Evolutionary conservation across 1,140 invertebrate genomes (phyloP), one percentile per base, ranked within the genome.

Genomic region (Drosophila bocki): DNA sequence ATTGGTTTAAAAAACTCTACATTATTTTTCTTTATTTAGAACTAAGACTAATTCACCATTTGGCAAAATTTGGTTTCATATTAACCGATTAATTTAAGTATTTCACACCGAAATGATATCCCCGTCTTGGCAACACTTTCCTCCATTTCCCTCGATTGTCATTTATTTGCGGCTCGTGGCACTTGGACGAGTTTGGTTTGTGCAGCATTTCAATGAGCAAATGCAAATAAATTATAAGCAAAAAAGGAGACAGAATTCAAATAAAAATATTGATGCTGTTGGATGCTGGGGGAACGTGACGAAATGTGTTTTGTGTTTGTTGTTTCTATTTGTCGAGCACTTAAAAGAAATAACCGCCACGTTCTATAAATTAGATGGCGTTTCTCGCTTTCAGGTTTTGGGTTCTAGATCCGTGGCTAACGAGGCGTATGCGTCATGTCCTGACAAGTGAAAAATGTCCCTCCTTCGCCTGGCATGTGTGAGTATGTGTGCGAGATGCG

Each of bases 211-310:
- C 84, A 88, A 88, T 88, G 85, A 88, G 84, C 80, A 88, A 88
- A 88, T 90, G 84, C 84, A 88, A 88, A 88, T 88, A 88, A 88
- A 88, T 88, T 88, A 88, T 90, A 88, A 88, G 83, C 67, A 80
- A 79, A 84, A 80, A 53, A 60, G 67, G 62, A 74, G 65, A 72
- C 62, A 53, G 44, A 67, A 72, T 72, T 60, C 70, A 72, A 72
- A 72, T 72, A 63, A 88, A 80, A 90, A 88, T 90, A 90, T 88
- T 88, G 84, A 82, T 90, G 85, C 78, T 90, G 26, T 11, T 51
- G 48, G 29, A 22, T 42, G 32, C 39, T 22, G 58, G 33, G 59
- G 47, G 26, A 39, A 88, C 85, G 85, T 88, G 85, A 88, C 71
- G 75, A 88, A 90, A 88, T 88, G 84, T 76, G 54, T 68, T 62